Evolutionary conservation across 2,888 invertebrate genomes (phyloP), one percentile per base, ranked within the genome.

Genomic region (Tiphia femorata): DNA sequence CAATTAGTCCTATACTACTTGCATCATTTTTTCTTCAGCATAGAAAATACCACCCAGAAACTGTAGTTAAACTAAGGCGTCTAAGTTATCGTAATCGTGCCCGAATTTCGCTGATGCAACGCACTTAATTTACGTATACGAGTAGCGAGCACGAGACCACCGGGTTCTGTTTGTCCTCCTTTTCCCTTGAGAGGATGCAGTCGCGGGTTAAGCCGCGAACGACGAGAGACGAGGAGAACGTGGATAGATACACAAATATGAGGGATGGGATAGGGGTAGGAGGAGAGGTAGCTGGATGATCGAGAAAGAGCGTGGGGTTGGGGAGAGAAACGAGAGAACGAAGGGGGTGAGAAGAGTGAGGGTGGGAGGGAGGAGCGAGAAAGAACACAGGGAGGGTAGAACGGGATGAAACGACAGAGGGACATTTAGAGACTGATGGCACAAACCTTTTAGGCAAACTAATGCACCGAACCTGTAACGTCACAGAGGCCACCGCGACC

Each of bases 381-480:
- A 40, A 52, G n/a, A 12, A 17, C 38, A 37, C 53, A 49, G 49
- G 17, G 40, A 12, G 23, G 29, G 49, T 49, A 30, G 49, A 29
- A 40, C 29, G 27, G 46, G 46, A 47, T 17, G 21, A 35, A 54
- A 60, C 57, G 61, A 60, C 67, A 58, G 50, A 64, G 62, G 70
- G 70, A 70, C 70, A 67, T 76, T 70, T 62, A 68, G 73, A 76
- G 77, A 78, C 73, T 77, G 78, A 80, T 80, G 80, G 79, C 67
- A 60, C 73, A 80, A 80, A 78, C 79, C 79, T 80, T 80, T 80
- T 80, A 80, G 79, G 70, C 76, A 76, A 79, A 80, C 76, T 79
- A 77, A 77, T 75, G 76, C 77, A 71, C 57, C 54, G 63, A 63
- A 67, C 71, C 70, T 70, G 71, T 67, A 63, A 67, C 68, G 58